Percentiles rank a stretch among this genome's conserved stretches.
phyloP scores from a whole-genome alignment of 1,140 invertebrate genomes.

The Drosophila azteca region DNA sequence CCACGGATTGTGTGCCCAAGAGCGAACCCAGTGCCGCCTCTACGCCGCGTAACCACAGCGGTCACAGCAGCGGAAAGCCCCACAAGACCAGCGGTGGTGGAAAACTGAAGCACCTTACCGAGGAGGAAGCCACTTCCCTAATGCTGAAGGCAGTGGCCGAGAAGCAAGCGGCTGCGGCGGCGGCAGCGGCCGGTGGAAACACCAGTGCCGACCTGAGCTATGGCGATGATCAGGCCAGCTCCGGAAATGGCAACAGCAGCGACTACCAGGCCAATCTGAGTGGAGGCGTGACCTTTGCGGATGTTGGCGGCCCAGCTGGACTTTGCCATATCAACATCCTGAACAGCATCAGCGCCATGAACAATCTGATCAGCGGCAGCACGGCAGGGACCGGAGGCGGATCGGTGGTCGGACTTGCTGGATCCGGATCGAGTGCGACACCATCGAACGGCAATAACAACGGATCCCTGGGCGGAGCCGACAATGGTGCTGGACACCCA shows the following conservation, averaged over 20 bases:
- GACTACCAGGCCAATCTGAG: constrained; percentile 72
- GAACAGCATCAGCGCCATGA: constrained; percentile 82
- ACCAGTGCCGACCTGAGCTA: constrained; percentile 68
- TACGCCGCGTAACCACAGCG: constrained; percentile 52
- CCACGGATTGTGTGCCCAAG: constrained; percentile 43
- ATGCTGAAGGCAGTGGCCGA: constrained; percentile 77
- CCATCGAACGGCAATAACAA: constrained; percentile 33
- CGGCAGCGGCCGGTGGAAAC: constrained; percentile 17
- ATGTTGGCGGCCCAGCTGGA: constrained; percentile 79
- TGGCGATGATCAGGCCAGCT: constrained; percentile 60
- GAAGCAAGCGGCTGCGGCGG: constrained; percentile 60
- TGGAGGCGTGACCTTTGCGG: constrained; percentile 71
- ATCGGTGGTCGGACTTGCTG: constrained; percentile 12
- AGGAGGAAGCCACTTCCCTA: constrained; percentile 74
- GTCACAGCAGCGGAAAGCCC: constrained; percentile 50
- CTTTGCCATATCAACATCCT: constrained; percentile 79
- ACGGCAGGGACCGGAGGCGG: constrained; percentile 23
- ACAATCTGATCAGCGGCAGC: constrained; percentile 74
- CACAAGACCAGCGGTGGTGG: constrained; percentile 44
- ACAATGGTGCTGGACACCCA: constrained; percentile 86
- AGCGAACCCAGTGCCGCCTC: constrained; percentile 55
- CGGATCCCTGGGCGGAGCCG: constrained; percentile 50
- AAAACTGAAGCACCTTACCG: constrained; percentile 69
- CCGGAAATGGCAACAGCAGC: constrained; percentile 58
- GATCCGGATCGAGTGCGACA: constrained; percentile 30